These are phyloP conservation scores for Panzeria rudis DNA, from an alignment of 2,888 invertebrate species.

Conservation along the genomic window DNA sequence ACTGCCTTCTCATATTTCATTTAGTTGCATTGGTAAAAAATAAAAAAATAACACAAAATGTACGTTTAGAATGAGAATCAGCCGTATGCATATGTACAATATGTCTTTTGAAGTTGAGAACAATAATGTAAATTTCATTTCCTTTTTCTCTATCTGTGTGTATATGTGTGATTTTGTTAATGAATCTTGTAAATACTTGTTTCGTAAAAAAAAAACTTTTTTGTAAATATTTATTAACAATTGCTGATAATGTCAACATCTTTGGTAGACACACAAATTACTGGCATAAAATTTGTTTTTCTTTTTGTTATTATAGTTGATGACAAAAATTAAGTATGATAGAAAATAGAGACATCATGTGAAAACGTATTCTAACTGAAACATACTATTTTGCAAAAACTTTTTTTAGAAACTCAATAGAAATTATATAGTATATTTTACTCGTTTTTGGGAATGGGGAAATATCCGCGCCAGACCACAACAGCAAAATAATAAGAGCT, in stretches of 20 bases:
- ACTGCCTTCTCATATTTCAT: no score
- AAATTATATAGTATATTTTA: no score
- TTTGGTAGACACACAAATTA: slow-evolving; percentile 12
- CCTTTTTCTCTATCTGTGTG: not conserved
- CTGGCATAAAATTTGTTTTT: slow-evolving; percentile 27
- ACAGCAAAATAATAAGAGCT: no score
- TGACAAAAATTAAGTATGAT: not conserved
- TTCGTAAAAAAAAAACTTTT: not conserved
- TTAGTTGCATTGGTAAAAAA: no score
- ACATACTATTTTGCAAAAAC: no score
- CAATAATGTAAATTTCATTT: slow-evolving; percentile 43
- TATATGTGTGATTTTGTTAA: slow-evolving; percentile 28
- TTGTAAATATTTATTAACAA: slow-evolving; percentile 61
- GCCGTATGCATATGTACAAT: no score
- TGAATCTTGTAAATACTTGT: slow-evolving; percentile 4
- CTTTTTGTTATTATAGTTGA: not conserved
- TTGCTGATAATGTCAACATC: slow-evolving; percentile 68
- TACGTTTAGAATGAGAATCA: no score
- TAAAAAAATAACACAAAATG: no score
- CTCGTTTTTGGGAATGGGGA: no score
- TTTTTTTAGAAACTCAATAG: no score
- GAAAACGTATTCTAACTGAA: no score
- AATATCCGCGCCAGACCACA: no score
- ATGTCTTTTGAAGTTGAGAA: slow-evolving; percentile 19
- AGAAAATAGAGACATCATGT: not conserved